Evolutionary conservation across 2,888 invertebrate genomes (phyloP).

Genomic region (Dryadula phaetusa): DNA sequence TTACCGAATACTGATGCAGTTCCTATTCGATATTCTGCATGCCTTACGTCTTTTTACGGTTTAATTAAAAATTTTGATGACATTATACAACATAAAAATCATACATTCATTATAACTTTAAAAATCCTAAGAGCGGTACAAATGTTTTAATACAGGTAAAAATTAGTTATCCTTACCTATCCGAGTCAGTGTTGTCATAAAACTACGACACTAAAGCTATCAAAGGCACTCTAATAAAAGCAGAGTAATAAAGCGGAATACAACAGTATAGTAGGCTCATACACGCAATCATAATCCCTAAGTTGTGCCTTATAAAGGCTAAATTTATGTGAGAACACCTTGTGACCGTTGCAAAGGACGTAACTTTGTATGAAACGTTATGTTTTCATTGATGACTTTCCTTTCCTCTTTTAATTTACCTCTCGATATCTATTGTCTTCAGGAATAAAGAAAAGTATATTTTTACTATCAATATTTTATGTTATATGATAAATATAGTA

Average conservation of each 20-base stretch:
- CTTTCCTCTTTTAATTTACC: slow-evolving; percentile 47
- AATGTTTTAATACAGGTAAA: slow-evolving; percentile 52
- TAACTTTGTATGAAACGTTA: slow-evolving; percentile 47
- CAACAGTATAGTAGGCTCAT: slow-evolving; percentile 51
- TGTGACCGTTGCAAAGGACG: slow-evolving; percentile 38
- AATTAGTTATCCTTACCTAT: slow-evolving; percentile 61
- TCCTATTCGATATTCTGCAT: not conserved
- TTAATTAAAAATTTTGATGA: slow-evolving; percentile 9
- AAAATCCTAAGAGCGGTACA: slow-evolving; percentile 36
- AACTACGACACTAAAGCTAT: slow-evolving; percentile 69
- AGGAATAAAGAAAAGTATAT: slow-evolving; percentile 12
- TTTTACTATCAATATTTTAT: slow-evolving; percentile 22
- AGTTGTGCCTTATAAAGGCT: slow-evolving; percentile 23
- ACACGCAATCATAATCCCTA: slow-evolving; percentile 38
- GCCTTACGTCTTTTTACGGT: not conserved
- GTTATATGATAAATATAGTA: not conserved
- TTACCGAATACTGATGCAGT: not conserved
- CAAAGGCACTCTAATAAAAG: slow-evolving; percentile 73
- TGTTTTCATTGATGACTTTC: slow-evolving; percentile 50
- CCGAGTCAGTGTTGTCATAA: slow-evolving; percentile 58
- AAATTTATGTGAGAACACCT: slow-evolving; percentile 31
- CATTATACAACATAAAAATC: slow-evolving; percentile 5
- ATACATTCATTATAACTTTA: slow-evolving; percentile 22
- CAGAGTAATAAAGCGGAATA: slow-evolving; percentile 64
- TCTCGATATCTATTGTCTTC: slow-evolving; percentile 32